Conservation (phyloP, 53 echinoderm and acorn worm species). For the Arbacia lixula region DNA sequence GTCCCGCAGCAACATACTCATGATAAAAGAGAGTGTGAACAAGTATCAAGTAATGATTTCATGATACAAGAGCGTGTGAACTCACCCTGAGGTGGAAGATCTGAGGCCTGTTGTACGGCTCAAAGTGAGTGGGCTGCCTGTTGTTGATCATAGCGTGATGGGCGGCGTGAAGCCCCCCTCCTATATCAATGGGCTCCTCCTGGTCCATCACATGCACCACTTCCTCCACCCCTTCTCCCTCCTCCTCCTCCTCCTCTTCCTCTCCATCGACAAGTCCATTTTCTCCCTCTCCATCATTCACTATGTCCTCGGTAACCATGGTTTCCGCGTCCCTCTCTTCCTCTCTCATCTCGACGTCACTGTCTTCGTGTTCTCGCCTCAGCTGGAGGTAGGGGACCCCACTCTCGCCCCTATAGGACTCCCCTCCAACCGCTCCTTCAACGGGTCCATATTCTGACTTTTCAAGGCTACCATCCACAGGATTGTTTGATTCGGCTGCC, state of each 20-base stretch:
- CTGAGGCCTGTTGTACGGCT: constrained; percentile 92
- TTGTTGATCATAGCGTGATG: constrained; percentile 88
- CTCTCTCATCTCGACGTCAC: constrained; percentile 72
- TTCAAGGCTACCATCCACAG: neutral
- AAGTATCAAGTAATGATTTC: too few species aligned
- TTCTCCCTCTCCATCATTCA: constrained; percentile 6
- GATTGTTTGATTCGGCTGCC: neutral
- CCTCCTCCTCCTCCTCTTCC: constrained; percentile 33
- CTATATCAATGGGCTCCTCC: constrained; percentile 47
- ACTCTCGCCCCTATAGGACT: neutral
- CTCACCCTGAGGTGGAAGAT: constrained; percentile 91
- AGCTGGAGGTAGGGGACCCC: constrained; percentile 32
- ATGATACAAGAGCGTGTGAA: too few species aligned
- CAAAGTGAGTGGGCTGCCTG: constrained; percentile 82
- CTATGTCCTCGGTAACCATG: constrained; percentile 47
- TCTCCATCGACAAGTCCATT: constrained; percentile 5
- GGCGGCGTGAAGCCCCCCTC: constrained; percentile 85
- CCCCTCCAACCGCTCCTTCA: neutral
- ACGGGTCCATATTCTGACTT: neutral
- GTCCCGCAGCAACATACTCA: too few species aligned
- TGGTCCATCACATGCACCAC: constrained; percentile 49
- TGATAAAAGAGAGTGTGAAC: too few species aligned
- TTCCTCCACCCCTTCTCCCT: constrained; percentile 46
- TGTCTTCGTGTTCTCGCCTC: constrained; percentile 49
- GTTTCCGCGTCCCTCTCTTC: constrained; percentile 58